phyloP scores from a whole-genome alignment of 35 echinoderm and acorn worm species.

The Heliocidaris tuberculata region DNA sequence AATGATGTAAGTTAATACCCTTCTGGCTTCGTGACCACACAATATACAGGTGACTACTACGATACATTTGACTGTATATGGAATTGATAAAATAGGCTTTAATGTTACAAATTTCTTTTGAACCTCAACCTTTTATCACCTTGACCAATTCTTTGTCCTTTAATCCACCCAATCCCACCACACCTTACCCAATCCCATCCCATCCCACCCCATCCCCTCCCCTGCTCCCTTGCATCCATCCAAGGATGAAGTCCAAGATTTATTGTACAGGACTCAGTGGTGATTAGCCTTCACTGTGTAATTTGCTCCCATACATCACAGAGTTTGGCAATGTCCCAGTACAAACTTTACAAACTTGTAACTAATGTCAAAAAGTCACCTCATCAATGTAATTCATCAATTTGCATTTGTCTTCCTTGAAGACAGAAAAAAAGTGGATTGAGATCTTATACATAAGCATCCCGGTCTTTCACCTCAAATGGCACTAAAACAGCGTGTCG shows the following conservation, averaged over 20 bases:
- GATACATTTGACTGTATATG: too few relatives aligned
- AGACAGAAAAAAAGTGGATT: not conserved
- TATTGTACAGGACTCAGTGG: not conserved
- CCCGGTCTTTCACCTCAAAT: not conserved
- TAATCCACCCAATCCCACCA: not conserved
- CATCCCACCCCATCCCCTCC: not conserved
- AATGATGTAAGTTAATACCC: too few relatives aligned
- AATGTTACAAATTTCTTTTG: not conserved
- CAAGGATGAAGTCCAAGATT: not conserved
- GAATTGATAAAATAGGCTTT: not conserved
- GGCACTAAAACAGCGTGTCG: not conserved
- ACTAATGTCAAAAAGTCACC: not conserved
- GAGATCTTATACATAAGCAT: not conserved
- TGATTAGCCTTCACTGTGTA: constrained; percentile 4
- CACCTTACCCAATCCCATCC: not conserved
- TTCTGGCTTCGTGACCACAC: too few relatives aligned
- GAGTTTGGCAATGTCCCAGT: not conserved
- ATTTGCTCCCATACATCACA: constrained; percentile 10
- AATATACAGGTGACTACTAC: too few relatives aligned
- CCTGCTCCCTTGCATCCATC: not conserved
- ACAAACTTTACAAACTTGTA: constrained; percentile 6
- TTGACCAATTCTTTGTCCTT: not conserved
- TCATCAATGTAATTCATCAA: constrained; percentile 2
- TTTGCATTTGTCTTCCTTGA: not conserved
- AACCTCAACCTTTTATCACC: not conserved